Base-by-base conservation (phyloP, 1,140 invertebrate species). In the Agrypnia vestita region DNA sequence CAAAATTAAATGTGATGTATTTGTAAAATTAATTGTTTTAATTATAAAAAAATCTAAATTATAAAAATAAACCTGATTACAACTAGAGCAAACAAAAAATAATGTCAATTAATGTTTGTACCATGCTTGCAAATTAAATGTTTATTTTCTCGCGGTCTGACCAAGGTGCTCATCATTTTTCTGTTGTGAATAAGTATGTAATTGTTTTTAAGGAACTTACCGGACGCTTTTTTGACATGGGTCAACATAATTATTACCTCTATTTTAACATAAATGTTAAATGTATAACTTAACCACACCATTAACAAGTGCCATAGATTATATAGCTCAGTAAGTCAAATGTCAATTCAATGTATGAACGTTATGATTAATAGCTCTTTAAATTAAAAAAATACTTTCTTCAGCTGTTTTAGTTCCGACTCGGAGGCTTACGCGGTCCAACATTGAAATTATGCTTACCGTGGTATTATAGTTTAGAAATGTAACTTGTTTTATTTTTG, bases 231-330 rank as follows among this genome's bases (percentile, higher is more conserved):
- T 51, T 64, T 64, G 35, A 25, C 61, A n/a, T 21, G 25, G 59
- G 59, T 19, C 59, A 43, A 35, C 25, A 62, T 62, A 62, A 8
- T 13, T 21, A 64, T 64, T 64, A 64, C 61, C 25, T 64, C 61
- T 35, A 35, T 43, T 64, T 64, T 64, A 13, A 64, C 61, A 25
- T 25, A 64, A 62, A 64, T 35, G 35, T 64, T 51, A 51, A 47
- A 49, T 71, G 21, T 64, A 1, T 51, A 21, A 69, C 64, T 19
- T 47, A 61, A 51, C 49, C 35, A 73, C 71, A 73, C 71, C 71
- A 73, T 73, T 11, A 69, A 49, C 43, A 55, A 73, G 71, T 73
- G 71, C 71, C 71, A 73, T 73, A 73, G 71, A 69, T 69, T 21
- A 44, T 69, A 71, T 73, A 73, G 71, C 53, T 73, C 71, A 73